Evolutionary conservation across 2,113 vertebrate genomes (phyloP).

Genomic region (Ovis aries): ARS-UI_Ramb_v3.0 NC_056060.1:67903001-67903500

Average conservation of each 20-base stretch:
- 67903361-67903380: background rate
- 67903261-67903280: background rate
- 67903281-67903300: background rate
- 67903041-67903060: background rate
- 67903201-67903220: background rate
- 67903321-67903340: background rate
- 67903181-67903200: background rate
- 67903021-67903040: background rate
- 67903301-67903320: background rate
- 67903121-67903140: background rate
- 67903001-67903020: background rate
- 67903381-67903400: background rate
- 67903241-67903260: background rate
- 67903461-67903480: accelerated
- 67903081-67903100: background rate
- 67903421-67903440: background rate
- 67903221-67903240: background rate
- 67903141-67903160: background rate
- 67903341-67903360: background rate
- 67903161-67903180: background rate
- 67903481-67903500: background rate
- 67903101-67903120: background rate
- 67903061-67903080: background rate
- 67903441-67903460: background rate
- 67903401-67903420: background rate